Evolutionary conservation across 2,113 vertebrate genomes (phyloP).

Genomic region (Bombycilla garrulus): DNA sequence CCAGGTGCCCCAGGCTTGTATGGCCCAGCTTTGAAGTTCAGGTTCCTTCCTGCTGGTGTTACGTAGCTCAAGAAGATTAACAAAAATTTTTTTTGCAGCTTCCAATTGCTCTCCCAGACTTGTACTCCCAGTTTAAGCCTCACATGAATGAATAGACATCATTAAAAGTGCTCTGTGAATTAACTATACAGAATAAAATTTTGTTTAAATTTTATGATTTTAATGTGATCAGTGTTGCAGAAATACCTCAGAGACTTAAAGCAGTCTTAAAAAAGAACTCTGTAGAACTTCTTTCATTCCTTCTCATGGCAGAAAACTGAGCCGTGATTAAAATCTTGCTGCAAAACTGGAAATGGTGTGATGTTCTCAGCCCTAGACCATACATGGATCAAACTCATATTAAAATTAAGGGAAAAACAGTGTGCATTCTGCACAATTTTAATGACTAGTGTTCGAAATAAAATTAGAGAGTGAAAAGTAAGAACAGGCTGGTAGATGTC

Average conservation of each 20-base stretch:
- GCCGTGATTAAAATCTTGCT: background rate
- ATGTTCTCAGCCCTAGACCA: background rate
- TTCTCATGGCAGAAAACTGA: background rate
- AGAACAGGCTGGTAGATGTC: background rate
- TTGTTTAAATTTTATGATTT: background rate
- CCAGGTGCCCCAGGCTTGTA: background rate
- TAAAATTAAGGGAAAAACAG: background rate
- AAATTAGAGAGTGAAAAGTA: background rate
- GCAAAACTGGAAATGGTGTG: background rate
- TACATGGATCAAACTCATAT: background rate
- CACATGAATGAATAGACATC: background rate
- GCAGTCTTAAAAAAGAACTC: accelerated
- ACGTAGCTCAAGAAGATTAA: background rate
- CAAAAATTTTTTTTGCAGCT: background rate
- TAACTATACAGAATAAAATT: background rate
- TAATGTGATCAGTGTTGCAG: background rate
- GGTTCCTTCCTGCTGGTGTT: background rate
- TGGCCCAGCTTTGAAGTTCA: background rate
- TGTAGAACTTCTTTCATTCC: background rate
- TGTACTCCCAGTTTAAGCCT: background rate
- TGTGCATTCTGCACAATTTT: background rate
- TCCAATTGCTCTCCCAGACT: background rate
- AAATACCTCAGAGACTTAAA: background rate
- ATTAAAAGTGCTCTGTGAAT: background rate
- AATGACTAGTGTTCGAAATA: background rate